Evolutionary conservation across 2,797 vertebrate species (phyloP).

Genomic region (Sciurus vulgaris): DNA sequence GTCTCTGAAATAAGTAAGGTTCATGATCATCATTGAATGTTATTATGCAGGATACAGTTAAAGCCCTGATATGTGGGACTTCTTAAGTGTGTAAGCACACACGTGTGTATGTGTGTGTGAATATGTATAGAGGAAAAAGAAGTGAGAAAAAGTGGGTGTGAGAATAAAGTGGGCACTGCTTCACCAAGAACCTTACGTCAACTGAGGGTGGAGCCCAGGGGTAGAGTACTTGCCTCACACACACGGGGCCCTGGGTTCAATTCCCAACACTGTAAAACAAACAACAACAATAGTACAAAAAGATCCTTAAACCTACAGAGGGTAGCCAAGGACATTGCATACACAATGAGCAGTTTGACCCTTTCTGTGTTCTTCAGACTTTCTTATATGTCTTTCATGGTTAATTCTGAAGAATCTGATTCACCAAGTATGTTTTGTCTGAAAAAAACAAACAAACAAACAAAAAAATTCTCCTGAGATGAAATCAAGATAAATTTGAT

Average conservation of each 20-base stretch:
- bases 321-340: no score
- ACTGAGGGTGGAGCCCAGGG: neutral
- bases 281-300: neutral
- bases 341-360: neutral
- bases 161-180: neutral
- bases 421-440: neutral
- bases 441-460: no score
- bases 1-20: neutral
- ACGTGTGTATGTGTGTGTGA: no score
- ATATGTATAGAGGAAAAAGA: neutral
- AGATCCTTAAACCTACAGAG: neutral
- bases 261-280: neutral
- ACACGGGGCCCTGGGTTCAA: neutral
- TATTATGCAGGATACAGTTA: neutral
- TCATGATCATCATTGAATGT: neutral
- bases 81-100: fast-evolving
- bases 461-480: neutral
- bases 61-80: neutral
- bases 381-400: neutral
- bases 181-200: neutral
- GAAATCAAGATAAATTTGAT: constrained; percentile 32
- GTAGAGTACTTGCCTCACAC: neutral
- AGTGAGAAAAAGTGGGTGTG: neutral
- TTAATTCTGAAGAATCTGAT: neutral
- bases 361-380: neutral